Percentiles rank a stretch among this genome's conserved stretches.
Conservation (phyloP, 2,113 vertebrate genomes). For the Siniperca knerii region DNA sequence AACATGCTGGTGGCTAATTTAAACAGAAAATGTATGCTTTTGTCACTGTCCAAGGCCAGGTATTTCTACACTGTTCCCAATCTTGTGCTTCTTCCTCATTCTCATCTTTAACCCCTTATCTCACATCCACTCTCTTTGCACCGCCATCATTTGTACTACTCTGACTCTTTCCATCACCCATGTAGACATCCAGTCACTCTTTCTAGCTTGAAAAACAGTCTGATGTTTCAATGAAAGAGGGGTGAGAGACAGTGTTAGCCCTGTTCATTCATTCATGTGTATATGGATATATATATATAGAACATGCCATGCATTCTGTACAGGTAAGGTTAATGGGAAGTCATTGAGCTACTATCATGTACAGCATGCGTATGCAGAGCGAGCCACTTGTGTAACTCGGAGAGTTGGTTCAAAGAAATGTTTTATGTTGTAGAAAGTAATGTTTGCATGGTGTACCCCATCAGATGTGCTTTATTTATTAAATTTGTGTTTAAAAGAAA, state of each 20-base stretch:
- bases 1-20: background rate
- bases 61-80: background rate
- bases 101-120: background rate
- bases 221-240: conserved; percentile 7
- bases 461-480: conserved; percentile 90
- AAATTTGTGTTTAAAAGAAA: conserved; percentile 79
- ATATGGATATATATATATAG: conserved; percentile 48
- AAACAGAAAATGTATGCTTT: background rate
- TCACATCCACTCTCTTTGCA: background rate
- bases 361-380: conserved; percentile 48
- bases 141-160: conserved; percentile 6
- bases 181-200: conserved; percentile 15
- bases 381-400: conserved; percentile 53
- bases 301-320: conserved; percentile 61
- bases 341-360: conserved; percentile 52
- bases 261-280: conserved; percentile 52
- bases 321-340: conserved; percentile 48
- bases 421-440: conserved; percentile 80
- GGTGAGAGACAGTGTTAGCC: conserved; percentile 3
- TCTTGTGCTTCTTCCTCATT: conserved; percentile 11
- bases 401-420: conserved; percentile 55
- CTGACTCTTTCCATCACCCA: background rate
- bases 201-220: conserved; percentile 32
- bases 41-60: background rate
- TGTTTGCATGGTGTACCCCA: conserved; percentile 85